Conservation (phyloP, 1,140 invertebrate species). For the Daktulosphaira vitifoliae region DNA sequence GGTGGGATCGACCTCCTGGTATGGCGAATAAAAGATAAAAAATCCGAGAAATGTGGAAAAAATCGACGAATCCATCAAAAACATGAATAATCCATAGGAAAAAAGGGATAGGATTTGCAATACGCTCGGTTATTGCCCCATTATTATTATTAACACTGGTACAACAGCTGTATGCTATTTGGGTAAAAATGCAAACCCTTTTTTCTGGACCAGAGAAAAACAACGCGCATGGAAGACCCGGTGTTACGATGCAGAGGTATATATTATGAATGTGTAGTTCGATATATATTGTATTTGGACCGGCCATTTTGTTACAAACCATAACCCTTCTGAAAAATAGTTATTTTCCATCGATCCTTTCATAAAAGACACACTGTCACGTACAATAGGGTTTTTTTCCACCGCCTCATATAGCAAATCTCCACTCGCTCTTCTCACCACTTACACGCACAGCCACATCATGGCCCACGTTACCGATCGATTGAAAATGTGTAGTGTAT, state of each 20-base stretch:
- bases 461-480: slow-evolving; percentile 28
- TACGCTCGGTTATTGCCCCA: too few species aligned
- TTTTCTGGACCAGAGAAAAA: slow-evolving; percentile 11
- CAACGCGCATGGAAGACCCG: slow-evolving; percentile 2
- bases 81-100: slow-evolving; percentile 1
- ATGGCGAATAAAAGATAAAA: slow-evolving; percentile 16
- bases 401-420: not conserved
- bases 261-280: too few species aligned
- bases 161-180: not conserved
- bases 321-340: slow-evolving; percentile 34
- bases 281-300: not conserved
- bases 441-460: not conserved
- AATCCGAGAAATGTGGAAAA: slow-evolving; percentile 26
- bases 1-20: too few species aligned
- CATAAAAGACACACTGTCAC: slow-evolving; percentile 33
- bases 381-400: slow-evolving; percentile 33
- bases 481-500: slow-evolving; percentile 19
- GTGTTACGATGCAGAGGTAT: not conserved
- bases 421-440: too few species aligned
- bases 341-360: slow-evolving; percentile 33
- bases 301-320: slow-evolving; percentile 33
- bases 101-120: not conserved
- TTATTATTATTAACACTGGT: not conserved
- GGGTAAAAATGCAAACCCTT: slow-evolving; percentile 28
- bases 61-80: slow-evolving; percentile 21